These are phyloP conservation scores for Irena cyanogastra DNA, from an alignment of 2,113 vertebrate genomes.

Conservation along the genomic window DNA sequence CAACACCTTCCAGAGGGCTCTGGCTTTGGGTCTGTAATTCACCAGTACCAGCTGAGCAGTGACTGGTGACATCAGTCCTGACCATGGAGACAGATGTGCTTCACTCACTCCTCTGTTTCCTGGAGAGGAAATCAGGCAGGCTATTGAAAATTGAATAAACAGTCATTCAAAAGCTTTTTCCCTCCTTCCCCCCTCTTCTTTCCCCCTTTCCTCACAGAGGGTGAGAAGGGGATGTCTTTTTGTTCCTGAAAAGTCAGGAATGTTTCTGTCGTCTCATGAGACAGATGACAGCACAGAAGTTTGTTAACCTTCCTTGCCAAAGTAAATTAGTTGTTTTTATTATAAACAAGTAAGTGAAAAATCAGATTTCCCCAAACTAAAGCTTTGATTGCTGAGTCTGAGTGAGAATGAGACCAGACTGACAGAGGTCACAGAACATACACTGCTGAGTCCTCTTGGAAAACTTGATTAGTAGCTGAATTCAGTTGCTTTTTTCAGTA, in stretches of 20 bases:
- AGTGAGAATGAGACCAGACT: not conserved
- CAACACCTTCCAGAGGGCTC: not conserved
- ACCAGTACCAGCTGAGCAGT: not conserved
- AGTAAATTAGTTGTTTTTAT: not conserved
- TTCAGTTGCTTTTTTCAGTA: not conserved
- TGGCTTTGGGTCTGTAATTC: not conserved
- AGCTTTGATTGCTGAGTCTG: not conserved
- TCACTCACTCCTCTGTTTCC: not conserved
- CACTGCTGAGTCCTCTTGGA: not conserved
- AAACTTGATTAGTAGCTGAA: not conserved
- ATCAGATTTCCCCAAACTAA: not conserved
- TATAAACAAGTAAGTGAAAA: not conserved
- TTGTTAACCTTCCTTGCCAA: not conserved
- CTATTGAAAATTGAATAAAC: not conserved
- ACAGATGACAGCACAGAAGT: not conserved
- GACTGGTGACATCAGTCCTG: not conserved
- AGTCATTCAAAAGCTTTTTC: not conserved
- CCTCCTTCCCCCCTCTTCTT: accelerated
- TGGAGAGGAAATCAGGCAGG: not conserved
- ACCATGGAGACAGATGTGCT: not conserved
- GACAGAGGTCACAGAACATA: not conserved
- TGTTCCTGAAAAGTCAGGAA: not conserved
- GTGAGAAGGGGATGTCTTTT: not conserved
- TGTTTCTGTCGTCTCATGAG: not conserved
- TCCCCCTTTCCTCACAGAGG: not conserved